Evolutionary conservation across 2,113 vertebrate species (phyloP).

Genomic region (Eulemur macaco): DNA sequence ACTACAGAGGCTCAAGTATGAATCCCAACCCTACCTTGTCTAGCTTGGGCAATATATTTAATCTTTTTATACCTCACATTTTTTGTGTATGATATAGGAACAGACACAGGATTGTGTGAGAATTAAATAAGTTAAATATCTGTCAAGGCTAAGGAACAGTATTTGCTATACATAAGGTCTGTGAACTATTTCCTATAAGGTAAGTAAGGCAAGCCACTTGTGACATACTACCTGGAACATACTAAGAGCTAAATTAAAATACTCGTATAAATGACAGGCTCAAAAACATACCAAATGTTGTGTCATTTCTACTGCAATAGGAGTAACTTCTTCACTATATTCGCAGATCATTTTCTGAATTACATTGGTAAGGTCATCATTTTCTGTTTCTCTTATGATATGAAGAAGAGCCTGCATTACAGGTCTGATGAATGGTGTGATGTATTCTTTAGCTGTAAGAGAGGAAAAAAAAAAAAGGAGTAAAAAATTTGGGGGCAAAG

Average conservation of each 20-base stretch:
- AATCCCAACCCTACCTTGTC: not conserved
- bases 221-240: not conserved
- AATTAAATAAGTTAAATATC: not conserved
- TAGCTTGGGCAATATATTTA: not conserved
- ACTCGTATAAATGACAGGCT: not conserved
- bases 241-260: not conserved
- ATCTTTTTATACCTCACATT: not conserved
- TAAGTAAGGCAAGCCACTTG: not conserved
- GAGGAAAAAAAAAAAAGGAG: not conserved
- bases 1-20: not conserved
- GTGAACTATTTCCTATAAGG: not conserved
- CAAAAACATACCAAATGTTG: conserved; percentile 94
- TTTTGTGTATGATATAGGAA: not conserved
- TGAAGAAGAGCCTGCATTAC: conserved; percentile 99
- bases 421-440: conserved; percentile 96
- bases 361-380: conserved; percentile 98
- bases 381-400: conserved; percentile 98
- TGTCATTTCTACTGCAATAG: conserved; percentile 99
- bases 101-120: not conserved
- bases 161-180: not conserved
- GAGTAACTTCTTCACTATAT: conserved; percentile 99
- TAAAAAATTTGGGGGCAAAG: not conserved
- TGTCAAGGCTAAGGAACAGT: not conserved
- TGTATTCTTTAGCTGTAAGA: conserved; percentile 96
- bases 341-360: conserved; percentile 99